Base-by-base conservation (phyloP, 2,113 vertebrate species). In the Ammodytes marinus region DNA sequence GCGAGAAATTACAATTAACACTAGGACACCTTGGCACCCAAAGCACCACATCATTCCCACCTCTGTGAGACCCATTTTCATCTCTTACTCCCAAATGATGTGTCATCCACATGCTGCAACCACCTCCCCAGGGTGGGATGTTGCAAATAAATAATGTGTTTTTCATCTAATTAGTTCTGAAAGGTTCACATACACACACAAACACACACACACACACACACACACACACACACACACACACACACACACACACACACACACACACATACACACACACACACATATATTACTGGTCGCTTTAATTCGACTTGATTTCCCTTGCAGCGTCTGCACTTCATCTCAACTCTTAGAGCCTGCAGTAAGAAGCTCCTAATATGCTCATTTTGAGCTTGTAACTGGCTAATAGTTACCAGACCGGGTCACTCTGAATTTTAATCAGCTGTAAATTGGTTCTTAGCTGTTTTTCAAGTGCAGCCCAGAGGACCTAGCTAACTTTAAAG, bases 321-420 rank as follows among this genome's bases (percentile, higher is more conserved):
- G 3, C 76, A 82, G 85, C 65, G 57, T 54, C 8, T 7, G 60
- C 79, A 72, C 72, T 77, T 84, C 63, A 60, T 84, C 65, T 74
- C n/a, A 2, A 19, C 80, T 5, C 19, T 60, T 27, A 50, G 59
- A 50, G 79, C 79, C 80, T 46, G 73, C 69, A 74, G 84, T 49
- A 2, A 67, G 78, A 47, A 63, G 66, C 83, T 90, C 27, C 66
- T 89, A 83, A 88, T 85, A 84, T 75, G 74, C 53, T 84, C 77
- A 69, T 90, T 84, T 90, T 86, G 79, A 77, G 69, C 79, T 72
- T 63, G 66, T 58, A 77, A 86, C 40, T 6, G 55, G 52, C 88
- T 88, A 83, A 88, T 81, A 81, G 82, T 88, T 87, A 89, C 55
- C 86, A 86, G 88, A 83, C 69, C 61, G 46, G 83, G 80, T 88